Evolutionary conservation across 1,140 invertebrate species (phyloP), one percentile per base, ranked within the genome.

Genomic region (Apis florea): DNA sequence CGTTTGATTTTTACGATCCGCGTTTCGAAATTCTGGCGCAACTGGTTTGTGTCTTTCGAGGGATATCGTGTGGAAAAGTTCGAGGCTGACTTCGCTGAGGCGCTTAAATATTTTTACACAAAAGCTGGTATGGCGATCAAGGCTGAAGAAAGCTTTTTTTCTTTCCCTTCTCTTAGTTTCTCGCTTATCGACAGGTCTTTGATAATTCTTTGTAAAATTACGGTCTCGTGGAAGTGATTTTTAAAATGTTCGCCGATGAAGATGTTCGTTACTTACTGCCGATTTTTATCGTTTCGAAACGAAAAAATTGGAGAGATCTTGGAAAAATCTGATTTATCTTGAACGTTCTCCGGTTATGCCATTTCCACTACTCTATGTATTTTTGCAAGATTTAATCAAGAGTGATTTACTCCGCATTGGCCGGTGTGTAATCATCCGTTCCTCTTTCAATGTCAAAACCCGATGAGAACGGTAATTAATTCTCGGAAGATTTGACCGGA

Each of bases 61-160:
- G 47, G 59, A 53, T 69, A 51, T 81, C 54, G 69, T 61, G 53
- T 51, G 68, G 67, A 84, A 76, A 76, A 81, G 68, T 78, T 82
- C 17, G 26, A 58, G 17, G 58, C 49, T 51, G 40, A 72, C 40
- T 56, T 83, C 47, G 54, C 78, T n/a, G 2, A 31, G 31, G 31
- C n/a, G 59, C 54, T 80, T 88, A 89, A 89, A 89, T 88, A 90
- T 89, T 89, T 82, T 77, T 66, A 75, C 80, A 79, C 58, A 69
- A n/a, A n/a, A 68, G 80, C 68, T 84, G n/a, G n/a, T n/a, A n/a
- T n/a, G n/a, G n/a, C n/a, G n/a, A n/a, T n/a, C n/a, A n/a, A n/a
- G n/a, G n/a, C n/a, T n/a, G 1, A 21, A 49, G 31, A 24, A 63
- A 31, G 2, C 31, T 40, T 40, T 5, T 6, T 40, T 40, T 40